Evolutionary conservation across 2,888 invertebrate genomes (phyloP).

Genomic region (Eucera pruinosa): DNA sequence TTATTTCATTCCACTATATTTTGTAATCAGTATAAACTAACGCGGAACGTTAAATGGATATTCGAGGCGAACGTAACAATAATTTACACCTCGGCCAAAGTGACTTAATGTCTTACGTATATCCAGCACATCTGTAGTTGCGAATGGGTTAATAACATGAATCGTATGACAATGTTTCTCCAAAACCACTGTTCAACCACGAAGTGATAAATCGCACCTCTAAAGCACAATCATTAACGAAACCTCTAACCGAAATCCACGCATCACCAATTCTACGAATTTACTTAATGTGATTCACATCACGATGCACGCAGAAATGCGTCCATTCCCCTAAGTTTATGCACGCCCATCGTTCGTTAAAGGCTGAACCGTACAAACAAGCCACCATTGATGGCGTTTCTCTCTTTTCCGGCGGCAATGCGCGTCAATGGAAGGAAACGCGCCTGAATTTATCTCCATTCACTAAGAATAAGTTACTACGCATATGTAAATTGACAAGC

Average conservation of each 20-base stretch:
- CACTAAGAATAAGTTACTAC: constrained; percentile 58
- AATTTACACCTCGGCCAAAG: too few relatives aligned
- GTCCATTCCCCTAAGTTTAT: neutral
- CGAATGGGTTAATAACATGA: too few relatives aligned
- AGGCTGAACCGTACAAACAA: neutral
- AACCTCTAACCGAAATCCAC: neutral
- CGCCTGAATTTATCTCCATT: constrained; percentile 53
- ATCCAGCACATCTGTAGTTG: too few relatives aligned
- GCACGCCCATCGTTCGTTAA: neutral
- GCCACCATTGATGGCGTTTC: neutral
- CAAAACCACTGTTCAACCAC: neutral
- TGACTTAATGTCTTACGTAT: too few relatives aligned
- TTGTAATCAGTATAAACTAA: too few relatives aligned
- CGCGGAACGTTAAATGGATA: too few relatives aligned
- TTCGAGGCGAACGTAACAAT: too few relatives aligned
- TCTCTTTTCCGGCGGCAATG: neutral
- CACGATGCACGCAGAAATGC: neutral
- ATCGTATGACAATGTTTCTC: neutral
- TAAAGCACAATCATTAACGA: too few relatives aligned
- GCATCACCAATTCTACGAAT: neutral
- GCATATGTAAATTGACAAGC: constrained; percentile 68
- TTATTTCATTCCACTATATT: too few relatives aligned
- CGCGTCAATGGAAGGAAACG: constrained; percentile 22
- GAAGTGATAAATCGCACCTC: neutral
- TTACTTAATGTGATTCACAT: neutral